A percentile compares a stretch with the other conserved stretches of the same genome.
These are phyloP conservation scores for Babyrousa celebensis DNA, from an alignment of 2,797 vertebrate species.

Conservation along the genomic window DNA sequence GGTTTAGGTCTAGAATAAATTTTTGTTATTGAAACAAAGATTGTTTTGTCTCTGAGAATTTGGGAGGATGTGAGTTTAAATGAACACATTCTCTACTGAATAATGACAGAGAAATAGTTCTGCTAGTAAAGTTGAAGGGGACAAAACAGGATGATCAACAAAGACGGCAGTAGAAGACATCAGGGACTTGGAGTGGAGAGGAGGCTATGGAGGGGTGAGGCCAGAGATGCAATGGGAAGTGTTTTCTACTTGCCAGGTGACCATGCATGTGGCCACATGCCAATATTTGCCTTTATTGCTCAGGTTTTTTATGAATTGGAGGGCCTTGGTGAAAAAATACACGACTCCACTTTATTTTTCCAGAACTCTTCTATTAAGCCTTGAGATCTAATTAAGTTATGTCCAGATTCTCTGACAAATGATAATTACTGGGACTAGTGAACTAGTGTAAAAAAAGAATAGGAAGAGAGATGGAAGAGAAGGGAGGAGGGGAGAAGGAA, in stretches of 20 bases:
- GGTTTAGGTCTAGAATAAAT: background rate
- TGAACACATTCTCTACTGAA: background rate
- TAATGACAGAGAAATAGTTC: background rate
- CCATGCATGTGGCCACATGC: background rate
- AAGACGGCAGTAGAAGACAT: too few species aligned
- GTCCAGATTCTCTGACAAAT: background rate
- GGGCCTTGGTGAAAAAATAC: background rate
- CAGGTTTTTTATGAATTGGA: background rate
- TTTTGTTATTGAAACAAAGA: background rate
- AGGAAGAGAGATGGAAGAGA: background rate
- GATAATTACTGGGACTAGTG: background rate
- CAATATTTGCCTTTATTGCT: background rate
- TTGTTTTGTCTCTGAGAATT: background rate
- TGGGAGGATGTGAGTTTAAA: background rate
- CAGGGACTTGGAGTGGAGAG: background rate
- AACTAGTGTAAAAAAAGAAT: background rate
- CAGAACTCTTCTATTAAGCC: background rate
- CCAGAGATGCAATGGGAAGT: rapidly evolving
- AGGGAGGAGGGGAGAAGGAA: background rate
- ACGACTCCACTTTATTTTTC: background rate
- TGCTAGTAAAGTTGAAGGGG: background rate
- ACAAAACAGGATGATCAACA: background rate
- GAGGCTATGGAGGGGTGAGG: too few species aligned
- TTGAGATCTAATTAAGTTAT: background rate
- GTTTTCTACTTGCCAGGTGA: background rate